Evolutionary conservation across 1,140 invertebrate species (phyloP).

Genomic region (Drosophila rhopaloa): DNA sequence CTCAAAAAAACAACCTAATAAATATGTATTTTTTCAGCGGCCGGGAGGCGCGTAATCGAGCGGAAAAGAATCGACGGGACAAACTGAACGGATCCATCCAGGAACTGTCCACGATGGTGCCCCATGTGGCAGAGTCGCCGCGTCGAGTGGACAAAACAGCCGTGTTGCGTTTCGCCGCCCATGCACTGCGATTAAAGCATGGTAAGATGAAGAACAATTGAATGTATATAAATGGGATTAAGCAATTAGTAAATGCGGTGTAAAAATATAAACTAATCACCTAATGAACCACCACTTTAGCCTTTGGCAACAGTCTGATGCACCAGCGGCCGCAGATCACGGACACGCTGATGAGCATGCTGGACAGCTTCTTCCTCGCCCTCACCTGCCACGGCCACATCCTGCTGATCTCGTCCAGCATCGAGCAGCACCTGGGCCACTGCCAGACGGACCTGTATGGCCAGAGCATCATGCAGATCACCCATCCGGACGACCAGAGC

Average conservation of each 20-base stretch:
- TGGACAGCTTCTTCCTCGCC: conserved; percentile 91
- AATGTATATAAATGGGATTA: too few relatives aligned
- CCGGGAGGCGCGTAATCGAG: conserved; percentile 91
- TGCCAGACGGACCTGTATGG: conserved; percentile 94
- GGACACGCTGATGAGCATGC: conserved; percentile 85
- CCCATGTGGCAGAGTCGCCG: conserved; percentile 91
- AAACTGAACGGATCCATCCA: conserved; percentile 94
- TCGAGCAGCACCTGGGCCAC: conserved; percentile 93
- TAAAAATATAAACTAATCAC: neutral
- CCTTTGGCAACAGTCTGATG: conserved; percentile 85
- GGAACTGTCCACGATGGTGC: conserved; percentile 92
- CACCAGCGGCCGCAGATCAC: conserved; percentile 73
- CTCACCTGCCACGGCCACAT: conserved; percentile 93
- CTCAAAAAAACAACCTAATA: too few relatives aligned
- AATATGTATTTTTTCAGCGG: conserved; percentile 87
- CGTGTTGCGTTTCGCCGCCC: conserved; percentile 92
- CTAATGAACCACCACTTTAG: conserved; percentile 55
- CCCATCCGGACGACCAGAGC: conserved; percentile 91
- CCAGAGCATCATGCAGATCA: conserved; percentile 91
- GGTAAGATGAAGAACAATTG: conserved; percentile 47
- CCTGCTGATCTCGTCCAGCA: conserved; percentile 93
- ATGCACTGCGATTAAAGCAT: conserved; percentile 87
- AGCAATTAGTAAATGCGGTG: too few relatives aligned
- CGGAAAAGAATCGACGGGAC: conserved; percentile 95
- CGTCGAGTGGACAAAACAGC: conserved; percentile 96